Evolutionary conservation across 2,888 invertebrate species (phyloP), one percentile per base, ranked within the genome.

Genomic region (Campoplex capitator): DNA sequence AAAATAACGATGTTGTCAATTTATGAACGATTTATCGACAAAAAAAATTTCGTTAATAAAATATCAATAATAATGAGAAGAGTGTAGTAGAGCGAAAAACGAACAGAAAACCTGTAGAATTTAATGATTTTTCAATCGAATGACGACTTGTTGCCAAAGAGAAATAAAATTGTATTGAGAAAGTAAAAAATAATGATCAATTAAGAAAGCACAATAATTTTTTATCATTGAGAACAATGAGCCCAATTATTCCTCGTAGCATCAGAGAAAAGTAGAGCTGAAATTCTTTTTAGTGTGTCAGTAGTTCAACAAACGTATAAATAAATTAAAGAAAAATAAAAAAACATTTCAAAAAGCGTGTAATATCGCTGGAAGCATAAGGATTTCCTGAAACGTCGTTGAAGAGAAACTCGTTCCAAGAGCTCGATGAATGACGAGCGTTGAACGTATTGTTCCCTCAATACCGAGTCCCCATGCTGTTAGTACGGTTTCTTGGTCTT

Each of bases 341-440:
- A 38, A 38, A 38, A 38, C 42, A 48, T 67, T 58, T 51, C 48
- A 78, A 54, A 65, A 73, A 80, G 54, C 56, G 45, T 32, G 35
- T 32, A 58, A 71, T 28, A 70, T 54, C 2, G 48, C 16, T 58
- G 35, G n/a, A 48, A 48, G 58, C 68, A 23, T n/a, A 38, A 77
- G 48, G 58, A 85, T 70, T 84, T 84, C 86, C 81, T 77, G 81
- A 81, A 70, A 78, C 45, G 56, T 71, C 35, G 32, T 38, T 51
- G 81, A 76, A 75, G 78, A 48, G 70, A 77, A 87, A 81, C 86
- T 84, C 62, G 84, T 81, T 81, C n/a, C 81, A 78, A 83, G 86
- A 83, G 67, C 58, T 54, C 54, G 68, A 62, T 70, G 84, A 79
- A 75, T 70, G 6, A 38, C 75, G 62, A 84, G 62, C 62, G 74